Evolutionary conservation across 1,140 invertebrate genomes (phyloP), one percentile per base, ranked within the genome.

Genomic region (Tribolium castaneum): DNA sequence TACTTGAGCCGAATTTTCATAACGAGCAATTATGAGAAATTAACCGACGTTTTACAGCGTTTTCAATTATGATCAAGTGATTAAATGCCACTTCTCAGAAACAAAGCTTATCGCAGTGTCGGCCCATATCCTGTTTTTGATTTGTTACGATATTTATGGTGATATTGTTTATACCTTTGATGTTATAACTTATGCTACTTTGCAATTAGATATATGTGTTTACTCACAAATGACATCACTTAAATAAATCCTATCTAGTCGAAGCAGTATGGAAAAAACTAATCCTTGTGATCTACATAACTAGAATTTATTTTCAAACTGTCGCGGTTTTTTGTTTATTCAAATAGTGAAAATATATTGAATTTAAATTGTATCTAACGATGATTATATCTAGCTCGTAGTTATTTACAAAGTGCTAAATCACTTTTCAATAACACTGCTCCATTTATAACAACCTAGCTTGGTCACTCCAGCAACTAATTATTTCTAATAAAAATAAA

Each of bases 321-420:
- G 19, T 19, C 10, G 6, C n/a, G 6, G 10, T 9, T 59, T 22
- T 22, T 59, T 59, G 25, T 59, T 59, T 59, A 22, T 59, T 14
- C 1, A 56, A 14, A 25, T 22, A 22, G n/a, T 30, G 9, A 22
- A 59, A 59, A 59, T 19, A 59, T 25, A 59, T 25, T 59, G 10
- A 59, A 22, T 59, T 4, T 59, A 59, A 59, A 59, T 59, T 59
- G 22, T 3, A 56, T 56, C 2, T 59, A 30, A 10, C 30, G 19
- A 7, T 59, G 54, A 59, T 59, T 25, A 22, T 59, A 59, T 59
- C 54, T 14, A 59, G 9, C 10, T 25, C 13, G 25, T 59, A 59
- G 30, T 22, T 59, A 59, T 22, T 59, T 59, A 59, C n/a, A 59
- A 25, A 59, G 54, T 25, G 54, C 19, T 59, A 59, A 59, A 59